phyloP scores from a whole-genome alignment of 1,140 invertebrate genomes.

The Zophobas atratus region DNA sequence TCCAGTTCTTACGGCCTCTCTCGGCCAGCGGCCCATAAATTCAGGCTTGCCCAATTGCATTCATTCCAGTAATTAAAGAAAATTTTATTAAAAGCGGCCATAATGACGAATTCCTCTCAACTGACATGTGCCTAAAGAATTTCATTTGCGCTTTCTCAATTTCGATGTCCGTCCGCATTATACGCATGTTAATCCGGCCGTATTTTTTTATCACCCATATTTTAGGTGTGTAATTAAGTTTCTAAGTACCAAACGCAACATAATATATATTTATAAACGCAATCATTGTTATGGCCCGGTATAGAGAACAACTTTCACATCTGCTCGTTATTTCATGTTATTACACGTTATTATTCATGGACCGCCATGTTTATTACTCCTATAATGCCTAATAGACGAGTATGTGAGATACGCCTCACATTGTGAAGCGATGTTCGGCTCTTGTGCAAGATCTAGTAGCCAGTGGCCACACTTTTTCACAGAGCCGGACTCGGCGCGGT shows the following conservation, averaged over 20 bases:
- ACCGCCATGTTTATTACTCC: constrained; percentile 51
- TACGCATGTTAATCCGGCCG: constrained; percentile 32
- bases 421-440: constrained; percentile 48
- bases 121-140: constrained; percentile 26
- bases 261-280: constrained; percentile 48
- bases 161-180: constrained; percentile 23
- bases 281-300: constrained; percentile 48
- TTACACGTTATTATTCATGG: constrained; percentile 54
- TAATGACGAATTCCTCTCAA: constrained; percentile 26
- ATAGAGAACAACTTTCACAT: constrained; percentile 55
- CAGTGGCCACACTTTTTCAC: constrained; percentile 37
- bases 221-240: constrained; percentile 42
- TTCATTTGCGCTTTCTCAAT: constrained; percentile 35
- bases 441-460: constrained; percentile 38
- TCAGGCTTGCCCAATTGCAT: constrained; percentile 35
- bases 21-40: constrained; percentile 14
- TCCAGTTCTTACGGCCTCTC: constrained; percentile 36
- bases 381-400: constrained; percentile 51
- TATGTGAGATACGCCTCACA: constrained; percentile 50
- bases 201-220: constrained; percentile 37
- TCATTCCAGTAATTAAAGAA: constrained; percentile 31
- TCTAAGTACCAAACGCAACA: constrained; percentile 42
- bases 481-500: constrained; percentile 15
- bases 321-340: constrained; percentile 54
- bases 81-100: constrained; percentile 14